These are phyloP conservation scores for Muscicapa adusta DNA, from an alignment of 2,113 vertebrate species.

Conservation along the genomic window DNA sequence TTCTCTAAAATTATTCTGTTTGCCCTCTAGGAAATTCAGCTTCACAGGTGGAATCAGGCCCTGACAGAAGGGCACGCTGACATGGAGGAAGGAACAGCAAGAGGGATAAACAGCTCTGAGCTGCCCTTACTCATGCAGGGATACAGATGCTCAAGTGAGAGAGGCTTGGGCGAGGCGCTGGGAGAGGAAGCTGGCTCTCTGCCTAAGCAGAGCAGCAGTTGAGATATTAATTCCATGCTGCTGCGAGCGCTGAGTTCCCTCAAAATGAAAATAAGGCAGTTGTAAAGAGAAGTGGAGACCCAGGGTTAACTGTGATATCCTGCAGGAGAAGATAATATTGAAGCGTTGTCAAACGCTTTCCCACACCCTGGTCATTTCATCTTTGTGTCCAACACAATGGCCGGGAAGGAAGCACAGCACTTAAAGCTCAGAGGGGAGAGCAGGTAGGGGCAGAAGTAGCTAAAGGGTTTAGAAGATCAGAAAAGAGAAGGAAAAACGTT, in stretches of 20 bases:
- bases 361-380: neutral
- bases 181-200: neutral
- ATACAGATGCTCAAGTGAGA: neutral
- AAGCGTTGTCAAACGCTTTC: neutral
- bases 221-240: neutral
- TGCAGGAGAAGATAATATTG: slow-evolving; percentile 21
- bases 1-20: neutral
- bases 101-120: neutral
- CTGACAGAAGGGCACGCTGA: neutral
- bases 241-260: rapidly evolving
- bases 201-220: neutral
- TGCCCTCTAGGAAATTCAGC: neutral
- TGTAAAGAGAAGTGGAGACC: neutral
- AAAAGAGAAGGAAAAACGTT: neutral
- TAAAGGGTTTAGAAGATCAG: neutral
- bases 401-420: neutral
- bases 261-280: neutral
- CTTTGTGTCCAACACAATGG: neutral
- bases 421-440: neutral
- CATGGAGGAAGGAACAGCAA: neutral
- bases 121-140: neutral
- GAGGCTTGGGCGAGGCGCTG: rapidly evolving
- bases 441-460: neutral
- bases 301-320: slow-evolving; percentile 7
- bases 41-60: neutral